Evolutionary conservation across 2,888 invertebrate species (phyloP).

Genomic region (Gasteruption jaculator): DNA sequence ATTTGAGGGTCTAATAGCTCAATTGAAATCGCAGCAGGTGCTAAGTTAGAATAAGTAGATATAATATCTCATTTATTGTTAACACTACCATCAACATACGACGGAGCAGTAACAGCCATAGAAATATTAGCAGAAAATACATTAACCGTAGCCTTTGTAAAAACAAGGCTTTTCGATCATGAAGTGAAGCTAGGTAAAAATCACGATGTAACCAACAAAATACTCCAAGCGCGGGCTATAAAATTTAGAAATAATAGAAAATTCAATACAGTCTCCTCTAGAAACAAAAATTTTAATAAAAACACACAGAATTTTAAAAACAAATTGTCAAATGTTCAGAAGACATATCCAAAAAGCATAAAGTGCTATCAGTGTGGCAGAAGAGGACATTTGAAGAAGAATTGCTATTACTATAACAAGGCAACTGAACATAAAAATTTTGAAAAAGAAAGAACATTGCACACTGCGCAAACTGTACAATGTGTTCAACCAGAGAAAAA

Average conservation of each 20-base stretch:
- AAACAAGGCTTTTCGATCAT: constrained; percentile 28
- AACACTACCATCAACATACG: constrained; percentile 39
- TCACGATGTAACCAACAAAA: constrained; percentile 31
- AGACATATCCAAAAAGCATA: too few relatives aligned
- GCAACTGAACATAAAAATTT: constrained; percentile 2
- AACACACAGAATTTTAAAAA: not conserved
- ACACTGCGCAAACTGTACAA: not conserved
- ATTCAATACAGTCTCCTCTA: constrained; percentile 10
- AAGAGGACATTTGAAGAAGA: constrained; percentile 33
- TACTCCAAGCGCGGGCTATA: constrained; percentile 28
- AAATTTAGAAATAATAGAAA: too few relatives aligned
- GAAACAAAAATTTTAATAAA: constrained; percentile 1
- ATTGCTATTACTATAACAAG: constrained; percentile 31
- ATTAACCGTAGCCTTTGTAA: constrained; percentile 40
- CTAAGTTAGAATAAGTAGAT: constrained; percentile 39
- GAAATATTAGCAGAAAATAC: constrained; percentile 39
- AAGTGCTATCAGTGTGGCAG: constrained; percentile 35
- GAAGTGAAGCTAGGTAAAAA: constrained; percentile 24
- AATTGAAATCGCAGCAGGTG: constrained; percentile 39
- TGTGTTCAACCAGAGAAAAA: not conserved
- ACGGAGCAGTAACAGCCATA: constrained; percentile 43
- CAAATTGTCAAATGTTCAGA: not conserved
- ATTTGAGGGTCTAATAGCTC: constrained; percentile 40
- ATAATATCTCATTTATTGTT: constrained; percentile 41
- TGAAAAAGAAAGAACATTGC: constrained; percentile 5